Conservation (phyloP, 2,113 vertebrate species). For the human (Homo sapiens) region DNA sequence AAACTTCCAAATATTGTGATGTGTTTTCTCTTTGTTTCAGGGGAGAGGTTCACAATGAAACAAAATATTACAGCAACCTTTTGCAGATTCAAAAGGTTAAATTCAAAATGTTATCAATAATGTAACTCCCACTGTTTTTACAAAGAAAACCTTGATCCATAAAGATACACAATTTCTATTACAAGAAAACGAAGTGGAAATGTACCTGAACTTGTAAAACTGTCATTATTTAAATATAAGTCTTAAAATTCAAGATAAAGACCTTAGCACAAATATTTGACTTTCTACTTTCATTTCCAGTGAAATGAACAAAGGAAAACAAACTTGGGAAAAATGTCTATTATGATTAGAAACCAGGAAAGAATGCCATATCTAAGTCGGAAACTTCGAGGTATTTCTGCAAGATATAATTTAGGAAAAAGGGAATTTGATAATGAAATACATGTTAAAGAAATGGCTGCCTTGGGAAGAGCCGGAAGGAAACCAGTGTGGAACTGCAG, state of each 20-base stretch:
- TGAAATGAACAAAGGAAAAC: not conserved
- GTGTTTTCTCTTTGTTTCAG: not conserved
- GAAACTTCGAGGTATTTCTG: not conserved
- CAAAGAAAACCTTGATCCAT: not conserved
- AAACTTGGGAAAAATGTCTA: not conserved
- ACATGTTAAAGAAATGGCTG: not conserved
- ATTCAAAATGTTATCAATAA: not conserved
- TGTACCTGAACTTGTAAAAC: not conserved
- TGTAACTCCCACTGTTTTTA: not conserved
- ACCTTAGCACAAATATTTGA: not conserved
- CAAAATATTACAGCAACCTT: not conserved
- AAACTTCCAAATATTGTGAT: not conserved
- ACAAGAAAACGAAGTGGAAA: not conserved
- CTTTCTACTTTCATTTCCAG: not conserved
- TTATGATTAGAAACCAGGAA: not conserved
- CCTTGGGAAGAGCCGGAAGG: not conserved
- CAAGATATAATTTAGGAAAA: not conserved
- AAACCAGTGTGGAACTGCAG: not conserved
- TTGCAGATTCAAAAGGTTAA: not conserved
- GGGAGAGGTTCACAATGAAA: not conserved
- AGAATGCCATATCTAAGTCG: not conserved
- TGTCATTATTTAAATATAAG: not conserved
- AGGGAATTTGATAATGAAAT: not conserved
- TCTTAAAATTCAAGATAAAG: not conserved
- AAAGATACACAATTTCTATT: not conserved